A percentile compares a stretch with the other conserved stretches of the same genome.
Conservation (phyloP, 37 sponge, comb jelly and placozoan genomes). For the Halisarca cf. caerulea region DNA sequence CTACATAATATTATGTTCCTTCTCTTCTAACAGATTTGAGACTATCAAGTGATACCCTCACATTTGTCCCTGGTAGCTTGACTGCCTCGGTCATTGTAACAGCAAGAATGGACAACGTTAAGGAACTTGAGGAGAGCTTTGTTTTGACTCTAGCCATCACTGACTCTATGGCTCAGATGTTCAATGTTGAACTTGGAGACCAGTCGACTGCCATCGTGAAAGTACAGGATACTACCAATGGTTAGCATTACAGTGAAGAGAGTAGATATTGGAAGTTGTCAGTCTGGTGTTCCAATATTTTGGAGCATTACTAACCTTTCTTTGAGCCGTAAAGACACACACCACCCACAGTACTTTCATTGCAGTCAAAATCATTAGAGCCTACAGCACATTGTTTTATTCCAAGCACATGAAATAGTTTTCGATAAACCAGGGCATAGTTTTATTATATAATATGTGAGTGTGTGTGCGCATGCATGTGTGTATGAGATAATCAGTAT, state of each 20-base stretch:
- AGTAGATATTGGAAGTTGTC: no score
- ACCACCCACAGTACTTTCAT: no score
- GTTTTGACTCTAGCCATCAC: not conserved
- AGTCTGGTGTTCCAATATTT: no score
- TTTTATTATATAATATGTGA: no score
- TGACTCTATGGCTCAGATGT: not conserved
- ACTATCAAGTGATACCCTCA: not conserved
- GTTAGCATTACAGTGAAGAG: no score
- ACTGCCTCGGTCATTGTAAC: not conserved
- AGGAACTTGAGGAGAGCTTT: slow-evolving; percentile 7
- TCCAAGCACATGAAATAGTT: no score
- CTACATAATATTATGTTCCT: no score
- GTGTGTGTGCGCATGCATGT: not conserved
- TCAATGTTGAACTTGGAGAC: not conserved
- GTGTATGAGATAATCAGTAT: not conserved
- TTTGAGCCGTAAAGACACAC: no score
- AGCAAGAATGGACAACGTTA: not conserved
- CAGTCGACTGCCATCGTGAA: not conserved
- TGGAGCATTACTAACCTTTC: no score
- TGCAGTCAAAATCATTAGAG: no score
- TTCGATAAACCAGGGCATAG: no score
- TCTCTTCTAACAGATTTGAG: not conserved
- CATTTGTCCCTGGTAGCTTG: not conserved
- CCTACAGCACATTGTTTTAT: no score
- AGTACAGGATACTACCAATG: not conserved